phyloP scores from a whole-genome alignment of 2,888 invertebrate species.

The Cantharis nigra region DNA sequence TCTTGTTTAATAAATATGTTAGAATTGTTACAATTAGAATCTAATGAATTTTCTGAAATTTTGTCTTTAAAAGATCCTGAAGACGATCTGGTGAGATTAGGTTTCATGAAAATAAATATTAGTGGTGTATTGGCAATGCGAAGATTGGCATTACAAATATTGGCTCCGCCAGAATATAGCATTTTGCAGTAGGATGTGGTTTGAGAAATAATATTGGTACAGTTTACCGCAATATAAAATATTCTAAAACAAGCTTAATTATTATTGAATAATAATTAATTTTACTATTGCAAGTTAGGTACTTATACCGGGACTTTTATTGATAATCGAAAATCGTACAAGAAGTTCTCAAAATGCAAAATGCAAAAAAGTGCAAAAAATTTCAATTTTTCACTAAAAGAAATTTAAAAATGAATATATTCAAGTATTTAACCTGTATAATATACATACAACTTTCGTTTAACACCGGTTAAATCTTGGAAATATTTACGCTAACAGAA shows the following conservation, averaged over 20 bases:
- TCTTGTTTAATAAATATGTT: slow-evolving; percentile 32
- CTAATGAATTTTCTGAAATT: slow-evolving; percentile 28
- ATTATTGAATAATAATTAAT: not conserved
- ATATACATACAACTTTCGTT: not conserved
- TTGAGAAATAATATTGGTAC: no score
- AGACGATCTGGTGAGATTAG: slow-evolving; percentile 23
- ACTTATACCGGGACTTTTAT: no score
- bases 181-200: not conserved
- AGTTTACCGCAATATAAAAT: not conserved
- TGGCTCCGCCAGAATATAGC: slow-evolving; percentile 29
- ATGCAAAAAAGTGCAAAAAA: no score
- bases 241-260: not conserved
- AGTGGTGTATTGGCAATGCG: slow-evolving; percentile 40
- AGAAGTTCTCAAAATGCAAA: no score
- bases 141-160: slow-evolving; percentile 32
- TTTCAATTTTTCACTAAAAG: not conserved
- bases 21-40: slow-evolving; percentile 36
- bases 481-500: slow-evolving; percentile 14
- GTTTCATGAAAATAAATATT: slow-evolving; percentile 36
- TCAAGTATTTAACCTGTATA: not conserved
- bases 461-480: slow-evolving; percentile 13
- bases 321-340: no score
- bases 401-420: not conserved
- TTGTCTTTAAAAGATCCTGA: slow-evolving; percentile 31
- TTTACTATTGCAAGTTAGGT: no score